Percentiles rank a stretch among this genome's conserved stretches.
These are phyloP conservation scores for Schizothorax lantsangensis DNA, from an alignment of 2,797 vertebrate genomes.

Conservation along the genomic window DNA sequence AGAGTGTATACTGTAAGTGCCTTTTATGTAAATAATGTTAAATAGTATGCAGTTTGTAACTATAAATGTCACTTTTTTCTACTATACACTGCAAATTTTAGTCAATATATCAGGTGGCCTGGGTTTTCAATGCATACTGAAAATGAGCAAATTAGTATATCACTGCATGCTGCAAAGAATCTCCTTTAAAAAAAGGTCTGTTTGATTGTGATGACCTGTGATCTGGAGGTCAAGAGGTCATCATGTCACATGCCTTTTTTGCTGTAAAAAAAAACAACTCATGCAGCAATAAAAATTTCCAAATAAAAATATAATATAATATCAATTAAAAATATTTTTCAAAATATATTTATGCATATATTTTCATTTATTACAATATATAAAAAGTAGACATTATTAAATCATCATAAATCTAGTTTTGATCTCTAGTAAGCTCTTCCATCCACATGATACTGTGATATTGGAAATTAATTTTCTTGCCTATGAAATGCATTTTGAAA, in stretches of 20 bases:
- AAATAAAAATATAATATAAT: too few species aligned
- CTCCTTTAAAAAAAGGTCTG: not conserved
- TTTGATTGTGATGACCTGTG: not conserved
- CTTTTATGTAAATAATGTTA: not conserved
- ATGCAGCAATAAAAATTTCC: too few species aligned
- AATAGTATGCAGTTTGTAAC: not conserved
- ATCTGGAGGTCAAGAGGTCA: not conserved
- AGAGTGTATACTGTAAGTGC: not conserved
- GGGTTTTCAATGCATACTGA: not conserved
- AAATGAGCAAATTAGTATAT: not conserved
- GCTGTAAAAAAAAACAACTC: too few species aligned
- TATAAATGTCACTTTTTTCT: not conserved
- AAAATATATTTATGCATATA: too few species aligned
- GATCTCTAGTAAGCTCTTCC: too few species aligned
- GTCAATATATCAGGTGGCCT: not conserved
- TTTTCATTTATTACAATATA: too few species aligned
- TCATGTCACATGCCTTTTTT: too few species aligned
- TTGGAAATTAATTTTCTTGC: too few species aligned
- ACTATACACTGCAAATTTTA: not conserved
- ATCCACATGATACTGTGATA: too few species aligned
- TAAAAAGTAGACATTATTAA: too few species aligned
- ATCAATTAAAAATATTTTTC: too few species aligned
- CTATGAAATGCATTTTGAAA: too few species aligned
- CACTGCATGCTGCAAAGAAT: not conserved
- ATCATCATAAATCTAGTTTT: not conserved